These are phyloP conservation scores for Drosophila meridiana DNA, from an alignment of 2,888 invertebrate genomes.

Conservation along the genomic window DNA sequence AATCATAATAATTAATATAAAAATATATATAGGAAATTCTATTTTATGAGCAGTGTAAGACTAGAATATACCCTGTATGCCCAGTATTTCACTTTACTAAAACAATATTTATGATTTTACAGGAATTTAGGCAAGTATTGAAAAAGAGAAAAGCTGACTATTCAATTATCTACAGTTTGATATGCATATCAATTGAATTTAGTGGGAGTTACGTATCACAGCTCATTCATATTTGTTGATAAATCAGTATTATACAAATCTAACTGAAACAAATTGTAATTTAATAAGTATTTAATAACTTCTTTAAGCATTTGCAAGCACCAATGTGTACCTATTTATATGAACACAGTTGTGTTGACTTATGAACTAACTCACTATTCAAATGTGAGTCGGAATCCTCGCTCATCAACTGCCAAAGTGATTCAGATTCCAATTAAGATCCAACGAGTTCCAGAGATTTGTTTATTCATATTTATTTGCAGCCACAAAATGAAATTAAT, in stretches of 20 bases:
- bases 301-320: no score
- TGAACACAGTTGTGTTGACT: neutral
- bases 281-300: neutral
- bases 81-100: neutral
- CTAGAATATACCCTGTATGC: neutral
- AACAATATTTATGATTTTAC: neutral
- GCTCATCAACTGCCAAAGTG: neutral
- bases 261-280: neutral
- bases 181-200: neutral
- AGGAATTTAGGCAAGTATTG: neutral
- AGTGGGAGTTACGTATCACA: no score
- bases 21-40: neutral
- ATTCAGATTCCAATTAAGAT: neutral
- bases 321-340: neutral
- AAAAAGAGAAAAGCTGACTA: neutral
- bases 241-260: neutral
- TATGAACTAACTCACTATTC: neutral
- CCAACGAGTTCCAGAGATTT: neutral
- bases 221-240: no score
- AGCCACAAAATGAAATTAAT: constrained; percentile 12
- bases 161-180: neutral
- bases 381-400: neutral
- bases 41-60: constrained; percentile 1
- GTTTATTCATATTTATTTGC: constrained; percentile 12
- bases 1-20: neutral